Evolutionary conservation across 2,113 vertebrate genomes (phyloP), one percentile per base, ranked within the genome.

Genomic region (Tragulus kanchil): DNA sequence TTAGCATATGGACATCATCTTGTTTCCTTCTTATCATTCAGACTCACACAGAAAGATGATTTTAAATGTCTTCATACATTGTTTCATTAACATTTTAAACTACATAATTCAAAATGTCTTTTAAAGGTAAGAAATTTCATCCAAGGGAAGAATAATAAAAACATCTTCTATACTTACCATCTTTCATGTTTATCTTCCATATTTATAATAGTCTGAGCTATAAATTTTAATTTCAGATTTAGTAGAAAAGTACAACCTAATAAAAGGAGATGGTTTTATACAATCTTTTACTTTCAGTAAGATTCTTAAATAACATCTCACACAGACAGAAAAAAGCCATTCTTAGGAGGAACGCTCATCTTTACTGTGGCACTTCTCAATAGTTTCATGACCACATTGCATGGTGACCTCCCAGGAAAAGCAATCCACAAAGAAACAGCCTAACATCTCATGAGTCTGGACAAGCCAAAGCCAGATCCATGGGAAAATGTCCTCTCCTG

Each of bases 131-230:
- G 10, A 82, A n/a, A 56, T 59, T 87, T 58, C 21, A 42, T 45
- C 10, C n/a, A n/a, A 10, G 6, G 61, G 19, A 78, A 79, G 11
- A 85, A 52, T 28, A 93, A 85, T 19, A 78, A 71, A 65, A 75
- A 6, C 48, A 56, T 26, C 36, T 56, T 89, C 61, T 28, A 73
- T 65, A 65, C 23, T 58, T 69, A 21, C 10, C 67, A 54, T 91
- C 69, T 67, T 88, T 52, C 36, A 67, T 75, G 62, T 82, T 81
- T 88, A n/a, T 56, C 59, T 45, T 91, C 45, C 42, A 58, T 42
- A 64, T 61, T 88, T 88, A 93, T 17, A 96, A 85, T 83, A 91
- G 73, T 94, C 75, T 79, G 5, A 94, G 17, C 36, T 88, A 14
- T 61, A 61, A 90, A 64, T 61, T 81, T 90, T 79, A 84, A 15